phyloP scores from a whole-genome alignment of 2,113 vertebrate genomes.

The Hippocampus barbouri region DNA sequence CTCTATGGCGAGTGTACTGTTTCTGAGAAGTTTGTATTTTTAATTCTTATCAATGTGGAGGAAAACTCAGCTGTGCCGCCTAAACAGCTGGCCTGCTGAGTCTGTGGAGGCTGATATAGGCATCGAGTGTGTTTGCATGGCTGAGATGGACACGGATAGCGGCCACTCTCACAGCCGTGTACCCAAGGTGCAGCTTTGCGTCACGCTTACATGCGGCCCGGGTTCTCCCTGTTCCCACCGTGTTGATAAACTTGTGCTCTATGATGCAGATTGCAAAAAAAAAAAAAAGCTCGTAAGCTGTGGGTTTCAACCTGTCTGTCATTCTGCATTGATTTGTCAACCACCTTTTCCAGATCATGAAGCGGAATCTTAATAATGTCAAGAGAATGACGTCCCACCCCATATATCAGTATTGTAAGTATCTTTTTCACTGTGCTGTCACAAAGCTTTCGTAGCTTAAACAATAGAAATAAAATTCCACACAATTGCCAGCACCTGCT shows the following conservation, averaged over 20 bases:
- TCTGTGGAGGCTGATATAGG: conserved; percentile 51
- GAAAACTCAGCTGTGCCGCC: conserved; percentile 33
- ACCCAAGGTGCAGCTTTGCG: conserved; percentile 69
- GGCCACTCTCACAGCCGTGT: conserved; percentile 34
- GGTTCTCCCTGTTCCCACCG: conserved; percentile 50
- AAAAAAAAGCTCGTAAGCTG: background rate
- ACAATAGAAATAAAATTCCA: too few relatives aligned
- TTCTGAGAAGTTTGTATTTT: conserved; percentile 32
- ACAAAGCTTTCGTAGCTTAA: background rate
- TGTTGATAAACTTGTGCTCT: conserved; percentile 40
- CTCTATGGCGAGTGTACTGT: background rate
- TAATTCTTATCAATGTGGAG: conserved; percentile 33
- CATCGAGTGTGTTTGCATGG: conserved; percentile 36
- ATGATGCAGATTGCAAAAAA: conserved; percentile 16
- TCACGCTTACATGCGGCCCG: conserved; percentile 50
- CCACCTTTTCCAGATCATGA: conserved; percentile 84
- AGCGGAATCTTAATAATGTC: conserved; percentile 95
- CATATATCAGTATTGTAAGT: conserved; percentile 97
- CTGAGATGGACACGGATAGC: conserved; percentile 49
- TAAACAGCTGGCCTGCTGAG: conserved; percentile 65
- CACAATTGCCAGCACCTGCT: too few relatives aligned
- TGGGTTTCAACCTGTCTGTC: background rate
- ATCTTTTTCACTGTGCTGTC: background rate
- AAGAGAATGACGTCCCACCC: conserved; percentile 98
- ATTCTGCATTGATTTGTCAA: background rate